Base-by-base conservation (phyloP, 2,888 invertebrate genomes). In the Troglohyphantes excavatus region DNA sequence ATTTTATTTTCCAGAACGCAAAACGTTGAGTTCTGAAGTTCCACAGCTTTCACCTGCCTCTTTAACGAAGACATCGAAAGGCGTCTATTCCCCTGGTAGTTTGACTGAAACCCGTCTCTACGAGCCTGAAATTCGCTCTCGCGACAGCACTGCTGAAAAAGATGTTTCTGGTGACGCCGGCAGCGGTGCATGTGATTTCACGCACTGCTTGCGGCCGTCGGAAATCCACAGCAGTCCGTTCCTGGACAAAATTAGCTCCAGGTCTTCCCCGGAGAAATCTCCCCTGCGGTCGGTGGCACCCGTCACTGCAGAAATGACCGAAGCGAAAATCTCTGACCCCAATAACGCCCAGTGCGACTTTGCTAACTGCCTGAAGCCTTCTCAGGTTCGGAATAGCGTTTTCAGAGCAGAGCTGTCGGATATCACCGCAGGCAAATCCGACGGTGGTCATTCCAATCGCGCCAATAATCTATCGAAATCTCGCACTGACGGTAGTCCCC, bases 161-260 rank as follows among this genome's bases (percentile, higher is more conserved):
- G 9, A 33, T 33, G n/a, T 29, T 29, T 43, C 85, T 53, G 67
- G 68, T 76, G 19, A 26, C 19, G 0, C 26, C 23, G 59, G 61
- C 3, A 43, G 63, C 26, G 29, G n/a, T 26, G 21, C 67, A 7
- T 81, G 81, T 73, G 87, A 88, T 67, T 88, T 88, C 65, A 81
- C 73, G 46, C 81, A 81, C 39, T 88, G 87, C 33, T 65, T 88
- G 27, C 81, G 65, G 3, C 87, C 87, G 13, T 88, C 87, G 19
- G 27, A 88, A n/a, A 43, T 88, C n/a, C 87, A 81, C n/a, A 88
- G 81, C 65, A 81, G 73, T 21, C 39, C 87, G n/a, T 88, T 88
- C 67, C 65, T 88, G 3, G 53, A 67, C 3, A 63, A 88, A 59
- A 81, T 88, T 46, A 75, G 65, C 17, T 26, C 86, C 7, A 21